Percentiles rank a stretch among this genome's conserved stretches.
These are phyloP conservation scores for Ctenopoma multispine DNA, from an alignment of 2,797 vertebrate species.

Conservation along the genomic window DNA sequence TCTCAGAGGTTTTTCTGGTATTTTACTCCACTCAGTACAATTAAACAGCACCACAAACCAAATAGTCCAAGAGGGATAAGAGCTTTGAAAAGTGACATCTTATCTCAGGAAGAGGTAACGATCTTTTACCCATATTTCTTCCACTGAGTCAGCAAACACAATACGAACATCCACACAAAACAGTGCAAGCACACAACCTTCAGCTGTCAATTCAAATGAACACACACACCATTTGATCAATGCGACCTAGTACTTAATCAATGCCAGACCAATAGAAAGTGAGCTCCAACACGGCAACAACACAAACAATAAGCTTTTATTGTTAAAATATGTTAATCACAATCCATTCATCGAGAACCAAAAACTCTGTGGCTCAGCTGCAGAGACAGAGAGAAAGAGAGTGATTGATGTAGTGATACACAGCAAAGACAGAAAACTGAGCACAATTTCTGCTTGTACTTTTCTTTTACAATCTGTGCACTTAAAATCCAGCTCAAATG, in stretches of 20 bases:
- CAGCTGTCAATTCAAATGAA: slow-evolving; percentile 48
- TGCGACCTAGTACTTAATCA: slow-evolving; percentile 43
- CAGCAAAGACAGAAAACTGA: slow-evolving; percentile 26
- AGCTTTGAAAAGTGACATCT: background rate
- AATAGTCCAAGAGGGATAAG: background rate
- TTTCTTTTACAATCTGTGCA: slow-evolving; percentile 31
- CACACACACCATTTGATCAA: slow-evolving; percentile 38
- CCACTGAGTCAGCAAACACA: slow-evolving; percentile 27
- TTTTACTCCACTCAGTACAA: slow-evolving; percentile 2
- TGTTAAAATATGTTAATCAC: slow-evolving; percentile 57
- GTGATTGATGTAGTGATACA: slow-evolving; percentile 44
- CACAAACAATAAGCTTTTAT: slow-evolving; percentile 52
- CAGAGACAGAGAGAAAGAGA: slow-evolving; percentile 7
- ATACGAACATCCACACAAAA: slow-evolving; percentile 19
- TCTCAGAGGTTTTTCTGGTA: slow-evolving; percentile 3
- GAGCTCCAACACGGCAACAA: slow-evolving; percentile 31
- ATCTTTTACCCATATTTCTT: background rate
- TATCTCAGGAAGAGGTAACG: background rate
- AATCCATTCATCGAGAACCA: slow-evolving; percentile 17
- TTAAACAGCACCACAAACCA: background rate
- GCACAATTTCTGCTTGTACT: slow-evolving; percentile 44
- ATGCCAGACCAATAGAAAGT: slow-evolving; percentile 51
- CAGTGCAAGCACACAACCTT: slow-evolving; percentile 21
- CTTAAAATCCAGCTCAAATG: slow-evolving; percentile 31
- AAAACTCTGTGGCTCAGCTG: slow-evolving; percentile 6